A percentile compares a stretch with the other conserved stretches of the same genome.
Evolutionary conservation across 2,113 vertebrate species (phyloP).

Genomic region (Protomyctophum bolini): DNA sequence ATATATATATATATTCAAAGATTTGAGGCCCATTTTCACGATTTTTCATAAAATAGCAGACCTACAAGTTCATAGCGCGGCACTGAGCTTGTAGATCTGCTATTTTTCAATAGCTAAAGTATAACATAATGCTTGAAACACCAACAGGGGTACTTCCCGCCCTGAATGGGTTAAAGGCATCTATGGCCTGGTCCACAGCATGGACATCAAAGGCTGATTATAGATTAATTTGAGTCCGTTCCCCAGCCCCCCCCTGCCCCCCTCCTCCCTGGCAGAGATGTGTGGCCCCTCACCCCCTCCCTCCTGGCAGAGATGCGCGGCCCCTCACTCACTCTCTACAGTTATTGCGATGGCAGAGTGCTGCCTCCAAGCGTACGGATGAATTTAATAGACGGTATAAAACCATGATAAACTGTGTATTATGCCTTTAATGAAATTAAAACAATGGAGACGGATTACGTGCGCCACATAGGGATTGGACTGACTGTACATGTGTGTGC

Average conservation of each 20-base stretch:
- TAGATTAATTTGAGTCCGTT: constrained; percentile 68
- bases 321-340: constrained; percentile 20
- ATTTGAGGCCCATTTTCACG: too few relatives aligned
- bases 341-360: constrained; percentile 41
- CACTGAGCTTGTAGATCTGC: too few relatives aligned
- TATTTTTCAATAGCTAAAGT: too few relatives aligned
- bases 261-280: constrained; percentile 20
- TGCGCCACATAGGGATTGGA: constrained; percentile 22
- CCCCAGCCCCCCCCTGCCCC: constrained; percentile 1
- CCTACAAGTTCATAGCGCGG: too few relatives aligned
- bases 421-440: constrained; percentile 71
- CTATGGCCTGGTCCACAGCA: constrained; percentile 46
- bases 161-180: too few relatives aligned
- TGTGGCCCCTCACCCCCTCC: constrained; percentile 16
- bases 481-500: background rate
- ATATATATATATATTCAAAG: too few relatives aligned
- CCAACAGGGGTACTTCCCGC: too few relatives aligned
- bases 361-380: constrained; percentile 17
- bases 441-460: constrained; percentile 44
- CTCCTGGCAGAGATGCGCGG: constrained; percentile 8
- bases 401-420: constrained; percentile 70
- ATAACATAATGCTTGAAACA: too few relatives aligned
- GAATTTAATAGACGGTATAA: constrained; percentile 60
- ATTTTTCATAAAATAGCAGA: too few relatives aligned
- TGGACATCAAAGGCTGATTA: constrained; percentile 71